phyloP scores from a whole-genome alignment of 1,140 invertebrate species.

The Drosophila pachea region DNA sequence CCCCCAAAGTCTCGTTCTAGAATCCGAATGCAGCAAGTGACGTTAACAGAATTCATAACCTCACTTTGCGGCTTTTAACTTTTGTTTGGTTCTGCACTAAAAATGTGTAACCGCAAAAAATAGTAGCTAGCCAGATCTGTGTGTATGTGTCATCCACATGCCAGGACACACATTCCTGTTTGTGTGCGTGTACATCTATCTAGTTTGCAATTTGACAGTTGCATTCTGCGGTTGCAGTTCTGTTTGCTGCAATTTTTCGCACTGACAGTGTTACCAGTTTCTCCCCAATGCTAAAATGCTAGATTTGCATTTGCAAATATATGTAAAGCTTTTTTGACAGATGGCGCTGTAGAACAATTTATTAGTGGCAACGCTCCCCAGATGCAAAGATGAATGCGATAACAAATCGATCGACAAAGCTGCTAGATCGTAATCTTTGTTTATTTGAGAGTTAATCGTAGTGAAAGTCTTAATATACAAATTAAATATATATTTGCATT shows the following conservation, averaged over 20 bases:
- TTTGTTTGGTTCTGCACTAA: constrained; percentile 43
- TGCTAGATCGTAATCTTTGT: too few relatives aligned
- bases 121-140: constrained; percentile 2
- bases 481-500: neutral
- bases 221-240: constrained; percentile 12
- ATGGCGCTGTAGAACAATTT: neutral
- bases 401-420: neutral
- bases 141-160: neutral
- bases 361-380: neutral
- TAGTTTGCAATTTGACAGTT: constrained; percentile 16
- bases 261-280: neutral
- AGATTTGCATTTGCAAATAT: neutral
- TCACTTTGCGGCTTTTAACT: constrained; percentile 42
- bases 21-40: constrained; percentile 3
- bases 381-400: neutral
- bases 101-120: constrained; percentile 7
- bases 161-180: neutral
- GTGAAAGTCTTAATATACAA: neutral
- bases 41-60: constrained; percentile 33
- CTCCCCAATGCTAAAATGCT: neutral
- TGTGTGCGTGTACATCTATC: neutral
- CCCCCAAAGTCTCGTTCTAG: neutral
- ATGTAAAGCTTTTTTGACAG: neutral
- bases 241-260: constrained; percentile 2
- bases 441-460: too few relatives aligned